A percentile compares a stretch with the other conserved stretches of the same genome.
Conservation (phyloP, 2,797 vertebrate genomes). For the Anabacerthia variegaticeps region DNA sequence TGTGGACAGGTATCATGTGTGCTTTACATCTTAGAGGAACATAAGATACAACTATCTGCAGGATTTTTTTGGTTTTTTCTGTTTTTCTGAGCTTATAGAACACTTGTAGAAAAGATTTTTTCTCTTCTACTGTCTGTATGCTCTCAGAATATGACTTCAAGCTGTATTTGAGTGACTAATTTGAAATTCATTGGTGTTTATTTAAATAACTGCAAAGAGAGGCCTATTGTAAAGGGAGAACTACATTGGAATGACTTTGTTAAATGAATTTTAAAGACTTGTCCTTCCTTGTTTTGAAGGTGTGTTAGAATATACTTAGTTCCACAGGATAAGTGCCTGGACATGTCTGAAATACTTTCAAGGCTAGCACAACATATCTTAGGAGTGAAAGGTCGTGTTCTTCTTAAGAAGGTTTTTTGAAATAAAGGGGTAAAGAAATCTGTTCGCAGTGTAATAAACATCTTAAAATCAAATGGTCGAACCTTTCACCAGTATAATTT, state of each 20-base stretch:
- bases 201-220: conserved; percentile 42
- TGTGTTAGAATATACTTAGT: neutral
- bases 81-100: neutral
- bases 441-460: neutral
- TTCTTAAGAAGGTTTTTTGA: neutral
- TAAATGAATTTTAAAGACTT: neutral
- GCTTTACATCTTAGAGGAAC: neutral
- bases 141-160: neutral
- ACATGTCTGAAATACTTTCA: neutral
- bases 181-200: neutral
- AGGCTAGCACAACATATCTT: neutral
- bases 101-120: neutral
- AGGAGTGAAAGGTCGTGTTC: neutral
- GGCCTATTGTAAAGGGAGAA: neutral
- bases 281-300: neutral
- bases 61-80: neutral
- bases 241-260: neutral
- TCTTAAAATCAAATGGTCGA: neutral
- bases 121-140: accelerated
- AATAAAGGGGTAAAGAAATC: neutral
- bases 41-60: neutral
- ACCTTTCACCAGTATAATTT: neutral
- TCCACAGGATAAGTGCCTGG: neutral
- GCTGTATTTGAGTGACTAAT: neutral
- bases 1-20: neutral